Conservation (phyloP, 2,113 vertebrate genomes). For the Hipposideros armiger region DNA sequence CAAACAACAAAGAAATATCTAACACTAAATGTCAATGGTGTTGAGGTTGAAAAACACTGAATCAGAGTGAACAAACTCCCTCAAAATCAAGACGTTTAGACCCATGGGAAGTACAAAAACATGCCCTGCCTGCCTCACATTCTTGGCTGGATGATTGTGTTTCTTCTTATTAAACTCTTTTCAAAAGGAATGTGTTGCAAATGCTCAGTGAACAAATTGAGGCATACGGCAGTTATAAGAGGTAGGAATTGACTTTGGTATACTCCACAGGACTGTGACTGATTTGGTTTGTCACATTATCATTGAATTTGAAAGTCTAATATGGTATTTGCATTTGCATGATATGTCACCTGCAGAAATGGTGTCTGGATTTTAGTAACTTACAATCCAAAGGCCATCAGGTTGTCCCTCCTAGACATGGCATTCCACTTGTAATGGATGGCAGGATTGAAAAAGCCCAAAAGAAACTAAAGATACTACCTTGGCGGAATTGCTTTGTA, state of each 20-base stretch:
- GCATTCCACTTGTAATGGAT: slow-evolving; percentile 20
- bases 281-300: slow-evolving; percentile 66
- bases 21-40: not conserved
- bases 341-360: slow-evolving; percentile 57
- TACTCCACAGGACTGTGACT: slow-evolving; percentile 8
- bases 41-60: not conserved
- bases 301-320: slow-evolving; percentile 79
- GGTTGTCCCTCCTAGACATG: not conserved
- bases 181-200: slow-evolving; percentile 51
- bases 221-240: not conserved
- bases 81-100: not conserved
- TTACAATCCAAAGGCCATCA: slow-evolving; percentile 59
- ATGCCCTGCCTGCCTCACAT: fast-evolving
- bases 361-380: slow-evolving; percentile 46
- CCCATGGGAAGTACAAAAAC: not conserved
- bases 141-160: not conserved
- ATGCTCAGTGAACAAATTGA: slow-evolving; percentile 14
- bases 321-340: slow-evolving; percentile 46
- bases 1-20: not conserved
- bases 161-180: not conserved
- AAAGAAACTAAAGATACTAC: slow-evolving; percentile 13
- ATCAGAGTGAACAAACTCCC: not conserved
- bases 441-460: slow-evolving; percentile 6
- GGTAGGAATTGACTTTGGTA: not conserved
- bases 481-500: slow-evolving; percentile 10